Evolutionary conservation across 53 echinoderm and acorn worm genomes (phyloP).

Genomic region (Apostichopus leukothele): DNA sequence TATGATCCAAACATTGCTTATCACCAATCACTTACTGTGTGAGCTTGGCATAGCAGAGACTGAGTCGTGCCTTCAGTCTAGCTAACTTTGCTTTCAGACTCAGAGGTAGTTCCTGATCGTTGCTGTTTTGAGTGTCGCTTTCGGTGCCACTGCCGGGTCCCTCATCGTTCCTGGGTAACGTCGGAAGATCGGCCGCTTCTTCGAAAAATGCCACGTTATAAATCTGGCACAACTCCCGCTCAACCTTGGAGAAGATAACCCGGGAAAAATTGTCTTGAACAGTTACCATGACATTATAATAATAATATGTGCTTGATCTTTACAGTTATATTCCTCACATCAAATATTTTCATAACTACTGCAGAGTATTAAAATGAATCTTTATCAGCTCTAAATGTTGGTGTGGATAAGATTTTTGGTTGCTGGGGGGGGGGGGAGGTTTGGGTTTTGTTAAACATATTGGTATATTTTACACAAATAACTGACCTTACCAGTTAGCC

Average conservation of each 20-base stretch:
- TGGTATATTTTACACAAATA: no score
- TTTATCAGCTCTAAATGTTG: no score
- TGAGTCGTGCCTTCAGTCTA: constrained; percentile 56
- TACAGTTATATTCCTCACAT: no score
- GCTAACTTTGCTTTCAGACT: constrained; percentile 54
- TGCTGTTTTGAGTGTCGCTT: constrained; percentile 68
- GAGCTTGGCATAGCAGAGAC: constrained; percentile 52
- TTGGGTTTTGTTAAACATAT: no score
- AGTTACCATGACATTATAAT: no score
- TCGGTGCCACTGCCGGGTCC: constrained; percentile 88
- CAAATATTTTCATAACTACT: no score
- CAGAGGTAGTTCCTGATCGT: constrained; percentile 48
- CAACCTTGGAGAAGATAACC: background rate
- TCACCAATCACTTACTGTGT: constrained; percentile 45
- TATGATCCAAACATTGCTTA: no score
- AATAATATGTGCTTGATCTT: background rate
- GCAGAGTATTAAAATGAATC: no score
- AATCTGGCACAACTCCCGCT: constrained; percentile 14
- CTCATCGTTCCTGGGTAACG: constrained; percentile 27
- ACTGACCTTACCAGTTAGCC: no score
- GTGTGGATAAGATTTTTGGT: no score
- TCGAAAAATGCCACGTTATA: constrained; percentile 29
- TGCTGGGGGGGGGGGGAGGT: no score
- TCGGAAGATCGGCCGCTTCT: background rate
- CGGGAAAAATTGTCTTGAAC: no score